These are phyloP conservation scores for Drosophila gaucha DNA, from an alignment of 2,888 invertebrate genomes.

Conservation along the genomic window DNA sequence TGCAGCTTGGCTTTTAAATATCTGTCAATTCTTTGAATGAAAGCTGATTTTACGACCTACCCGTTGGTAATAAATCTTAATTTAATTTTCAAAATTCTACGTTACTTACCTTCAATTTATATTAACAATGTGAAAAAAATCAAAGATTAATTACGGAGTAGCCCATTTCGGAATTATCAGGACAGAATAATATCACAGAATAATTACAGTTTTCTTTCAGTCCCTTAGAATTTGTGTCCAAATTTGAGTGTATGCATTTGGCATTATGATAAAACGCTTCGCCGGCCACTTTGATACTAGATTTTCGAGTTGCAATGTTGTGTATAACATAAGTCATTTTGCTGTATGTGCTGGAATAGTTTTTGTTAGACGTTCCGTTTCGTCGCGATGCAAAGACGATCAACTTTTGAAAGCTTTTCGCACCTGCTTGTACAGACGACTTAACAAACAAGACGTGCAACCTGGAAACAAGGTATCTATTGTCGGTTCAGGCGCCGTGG, in stretches of 20 bases:
- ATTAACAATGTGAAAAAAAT: not conserved
- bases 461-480: conserved; percentile 90
- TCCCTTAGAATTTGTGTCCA: not conserved
- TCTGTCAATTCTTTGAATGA: too few species aligned
- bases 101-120: too few species aligned
- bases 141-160: not conserved
- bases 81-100: too few species aligned
- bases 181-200: not conserved
- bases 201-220: not conserved
- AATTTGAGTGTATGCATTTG: too few species aligned
- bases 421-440: conserved; percentile 21
- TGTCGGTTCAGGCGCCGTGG: conserved; percentile 93
- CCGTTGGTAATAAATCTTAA: too few species aligned
- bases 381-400: not conserved
- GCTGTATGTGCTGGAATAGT: not conserved
- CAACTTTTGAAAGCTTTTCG: conserved; percentile 22
- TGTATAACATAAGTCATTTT: too few species aligned
- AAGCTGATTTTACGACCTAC: too few species aligned
- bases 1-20: too few species aligned
- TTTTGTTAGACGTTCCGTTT: not conserved
- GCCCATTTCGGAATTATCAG: not conserved
- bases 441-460: conserved; percentile 21
- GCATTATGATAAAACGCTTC: not conserved
- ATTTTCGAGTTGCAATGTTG: not conserved
- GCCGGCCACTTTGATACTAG: not conserved